Percentiles rank a stretch among this genome's conserved stretches.
phyloP scores from a whole-genome alignment of 2,888 invertebrate genomes.

The Myopa tessellatipennis region DNA sequence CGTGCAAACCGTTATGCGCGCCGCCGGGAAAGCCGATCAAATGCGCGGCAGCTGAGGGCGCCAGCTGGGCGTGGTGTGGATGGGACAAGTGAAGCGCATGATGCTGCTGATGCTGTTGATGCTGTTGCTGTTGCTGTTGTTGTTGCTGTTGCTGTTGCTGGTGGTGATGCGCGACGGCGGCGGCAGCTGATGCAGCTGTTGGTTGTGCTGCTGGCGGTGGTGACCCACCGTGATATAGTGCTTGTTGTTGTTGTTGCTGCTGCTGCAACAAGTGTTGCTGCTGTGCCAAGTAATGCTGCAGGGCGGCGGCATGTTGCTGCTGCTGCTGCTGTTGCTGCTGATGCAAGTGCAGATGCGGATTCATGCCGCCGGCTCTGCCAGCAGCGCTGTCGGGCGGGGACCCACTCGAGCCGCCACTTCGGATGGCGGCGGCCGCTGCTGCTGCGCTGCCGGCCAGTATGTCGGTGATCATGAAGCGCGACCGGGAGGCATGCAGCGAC shows the following conservation, averaged over 20 bases:
- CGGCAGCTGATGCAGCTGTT: conserved; percentile 42
- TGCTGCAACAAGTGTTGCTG: conserved; percentile 58
- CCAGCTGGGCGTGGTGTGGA: conserved; percentile 42
- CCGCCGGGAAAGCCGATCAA: conserved; percentile 46
- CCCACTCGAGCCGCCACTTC: conserved; percentile 49
- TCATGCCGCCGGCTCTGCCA: conserved; percentile 45
- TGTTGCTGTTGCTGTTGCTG: conserved; percentile 57
- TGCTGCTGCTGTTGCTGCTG: conserved; percentile 49
- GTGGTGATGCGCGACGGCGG: conserved; percentile 34
- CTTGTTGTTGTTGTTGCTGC: conserved; percentile 55
- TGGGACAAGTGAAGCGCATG: conserved; percentile 6
- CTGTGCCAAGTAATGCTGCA: conserved; percentile 60
- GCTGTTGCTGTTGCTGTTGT: conserved; percentile 48
- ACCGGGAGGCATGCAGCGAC: conserved; percentile 77
- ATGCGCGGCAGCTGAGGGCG: conserved; percentile 46
- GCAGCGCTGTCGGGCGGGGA: conserved; percentile 25
- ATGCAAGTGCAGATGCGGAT: conserved; percentile 41
- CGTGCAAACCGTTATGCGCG: conserved; percentile 44
- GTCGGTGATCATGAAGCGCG: conserved; percentile 91
- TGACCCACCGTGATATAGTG: conserved; percentile 45
- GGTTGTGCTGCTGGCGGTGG: conserved; percentile 45
- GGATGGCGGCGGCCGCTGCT: conserved; percentile 65
- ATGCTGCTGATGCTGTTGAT: too few species aligned
- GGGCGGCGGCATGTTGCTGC: conserved; percentile 50
- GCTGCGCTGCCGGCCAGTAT: conserved; percentile 76